Percentiles rank a stretch among this genome's conserved stretches.
phyloP scores from a whole-genome alignment of 2,113 vertebrate species.

The Telmatochromis bifrenatus region DNA sequence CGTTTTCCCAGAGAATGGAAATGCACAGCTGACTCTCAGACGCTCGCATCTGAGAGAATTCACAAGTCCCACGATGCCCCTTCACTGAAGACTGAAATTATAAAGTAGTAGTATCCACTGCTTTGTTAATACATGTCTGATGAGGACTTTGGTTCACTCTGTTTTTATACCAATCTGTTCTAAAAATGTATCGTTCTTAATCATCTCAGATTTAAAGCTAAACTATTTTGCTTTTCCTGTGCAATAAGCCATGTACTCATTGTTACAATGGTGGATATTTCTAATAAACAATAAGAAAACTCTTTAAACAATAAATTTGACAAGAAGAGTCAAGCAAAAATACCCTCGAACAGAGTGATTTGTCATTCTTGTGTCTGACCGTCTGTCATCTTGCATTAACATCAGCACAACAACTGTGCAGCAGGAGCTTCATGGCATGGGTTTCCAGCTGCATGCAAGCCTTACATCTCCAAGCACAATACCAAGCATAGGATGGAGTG shows the following conservation, averaged over 20 bases:
- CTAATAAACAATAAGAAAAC: not conserved
- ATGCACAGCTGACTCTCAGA: not conserved
- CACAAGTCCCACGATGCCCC: not conserved
- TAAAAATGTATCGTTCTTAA: not conserved
- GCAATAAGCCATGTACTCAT: not conserved
- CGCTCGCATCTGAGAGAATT: not conserved
- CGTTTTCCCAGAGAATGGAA: conserved; percentile 25
- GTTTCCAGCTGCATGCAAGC: not conserved
- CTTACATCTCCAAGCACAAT: not conserved
- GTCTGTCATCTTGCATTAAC: not conserved
- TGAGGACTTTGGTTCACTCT: not conserved
- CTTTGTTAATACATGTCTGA: not conserved
- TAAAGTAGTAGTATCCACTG: not conserved
- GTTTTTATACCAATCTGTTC: not conserved
- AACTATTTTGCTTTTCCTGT: not conserved
- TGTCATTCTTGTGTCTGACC: not conserved
- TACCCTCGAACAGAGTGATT: not conserved
- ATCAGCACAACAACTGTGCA: not conserved
- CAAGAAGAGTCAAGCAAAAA: not conserved
- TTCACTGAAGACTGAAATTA: not conserved
- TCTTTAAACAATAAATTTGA: not conserved
- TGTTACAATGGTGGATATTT: not conserved
- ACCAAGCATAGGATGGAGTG: not conserved
- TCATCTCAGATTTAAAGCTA: not conserved
- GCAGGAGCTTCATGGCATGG: not conserved